These are phyloP conservation scores for Entelurus aequoreus DNA, from an alignment of 2,113 vertebrate species.

Conservation along the genomic window DNA sequence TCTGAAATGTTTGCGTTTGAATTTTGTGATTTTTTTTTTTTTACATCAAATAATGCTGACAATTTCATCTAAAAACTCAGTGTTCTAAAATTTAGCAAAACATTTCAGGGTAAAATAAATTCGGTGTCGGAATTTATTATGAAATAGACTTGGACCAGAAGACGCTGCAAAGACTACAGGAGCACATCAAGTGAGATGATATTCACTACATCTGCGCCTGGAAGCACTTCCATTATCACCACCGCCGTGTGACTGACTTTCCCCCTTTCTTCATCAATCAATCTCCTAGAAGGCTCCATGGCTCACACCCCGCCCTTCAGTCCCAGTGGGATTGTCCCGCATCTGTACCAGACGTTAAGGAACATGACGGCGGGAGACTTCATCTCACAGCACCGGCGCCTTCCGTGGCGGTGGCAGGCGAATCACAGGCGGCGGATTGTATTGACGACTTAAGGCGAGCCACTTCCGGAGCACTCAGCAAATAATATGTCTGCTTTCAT, in stretches of 20 bases:
- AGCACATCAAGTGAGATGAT: conserved; percentile 40
- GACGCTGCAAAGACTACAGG: conserved; percentile 21
- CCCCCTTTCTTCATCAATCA: conserved; percentile 11
- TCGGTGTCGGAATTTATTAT: too few species aligned
- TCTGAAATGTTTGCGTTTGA: too few species aligned
- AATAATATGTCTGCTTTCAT: conserved; percentile 58
- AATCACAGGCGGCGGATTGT: conserved; percentile 32
- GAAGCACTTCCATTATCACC: conserved; percentile 20
- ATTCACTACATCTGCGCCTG: conserved; percentile 27
- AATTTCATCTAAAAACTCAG: too few species aligned
- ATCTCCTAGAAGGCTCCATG: conserved; percentile 1
- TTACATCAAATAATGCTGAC: too few species aligned
- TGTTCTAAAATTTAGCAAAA: too few species aligned
- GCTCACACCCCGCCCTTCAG: not conserved
- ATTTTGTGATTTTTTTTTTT: too few species aligned
- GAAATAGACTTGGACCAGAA: conserved; percentile 19
- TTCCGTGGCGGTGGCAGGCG: conserved; percentile 8
- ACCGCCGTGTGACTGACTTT: conserved; percentile 12
- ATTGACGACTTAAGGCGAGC: conserved; percentile 52
- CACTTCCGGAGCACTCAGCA: conserved; percentile 39
- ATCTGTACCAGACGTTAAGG: not conserved
- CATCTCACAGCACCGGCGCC: conserved; percentile 7
- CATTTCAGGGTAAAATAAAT: too few species aligned
- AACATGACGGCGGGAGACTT: conserved; percentile 2
- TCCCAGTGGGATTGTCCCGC: not conserved